Percentiles rank a stretch among this genome's conserved stretches.
Conservation (phyloP, 2,113 vertebrate genomes). For the Leptobrachium leishanense region DNA sequence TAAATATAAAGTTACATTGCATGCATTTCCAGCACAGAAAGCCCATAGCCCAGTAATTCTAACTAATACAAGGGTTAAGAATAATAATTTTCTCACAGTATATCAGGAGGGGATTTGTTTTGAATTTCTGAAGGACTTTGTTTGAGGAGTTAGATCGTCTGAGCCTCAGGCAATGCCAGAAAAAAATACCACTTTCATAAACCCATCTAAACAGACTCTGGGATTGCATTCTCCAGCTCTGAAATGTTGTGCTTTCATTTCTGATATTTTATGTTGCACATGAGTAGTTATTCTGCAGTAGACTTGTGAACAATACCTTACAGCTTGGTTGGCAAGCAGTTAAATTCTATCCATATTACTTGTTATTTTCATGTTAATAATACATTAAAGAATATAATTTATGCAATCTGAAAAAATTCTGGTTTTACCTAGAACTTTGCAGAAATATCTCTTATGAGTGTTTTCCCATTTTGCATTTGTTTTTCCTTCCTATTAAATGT, state of each 20-base stretch:
- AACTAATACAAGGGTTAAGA: conserved; percentile 17
- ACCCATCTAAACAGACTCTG: conserved; percentile 52
- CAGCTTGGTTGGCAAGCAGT: no score
- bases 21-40: no score
- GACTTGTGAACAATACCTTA: background rate
- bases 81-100: conserved; percentile 21
- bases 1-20: no score
- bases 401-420: no score
- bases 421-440: no score
- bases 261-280: background rate
- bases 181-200: conserved; percentile 57
- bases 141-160: conserved; percentile 61
- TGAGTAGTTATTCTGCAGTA: background rate
- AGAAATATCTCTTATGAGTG: no score
- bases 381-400: no score
- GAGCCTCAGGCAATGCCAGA: conserved; percentile 63
- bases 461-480: no score
- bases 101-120: conserved; percentile 38
- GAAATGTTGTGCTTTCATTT: background rate
- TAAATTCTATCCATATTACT: no score
- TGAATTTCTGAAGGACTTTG: conserved; percentile 62
- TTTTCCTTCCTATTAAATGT: no score
- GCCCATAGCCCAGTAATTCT: background rate
- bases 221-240: conserved; percentile 21
- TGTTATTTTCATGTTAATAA: no score